Evolutionary conservation across 2,113 vertebrate genomes (phyloP).

Genomic region (Dasyurus viverrinus): DNA sequence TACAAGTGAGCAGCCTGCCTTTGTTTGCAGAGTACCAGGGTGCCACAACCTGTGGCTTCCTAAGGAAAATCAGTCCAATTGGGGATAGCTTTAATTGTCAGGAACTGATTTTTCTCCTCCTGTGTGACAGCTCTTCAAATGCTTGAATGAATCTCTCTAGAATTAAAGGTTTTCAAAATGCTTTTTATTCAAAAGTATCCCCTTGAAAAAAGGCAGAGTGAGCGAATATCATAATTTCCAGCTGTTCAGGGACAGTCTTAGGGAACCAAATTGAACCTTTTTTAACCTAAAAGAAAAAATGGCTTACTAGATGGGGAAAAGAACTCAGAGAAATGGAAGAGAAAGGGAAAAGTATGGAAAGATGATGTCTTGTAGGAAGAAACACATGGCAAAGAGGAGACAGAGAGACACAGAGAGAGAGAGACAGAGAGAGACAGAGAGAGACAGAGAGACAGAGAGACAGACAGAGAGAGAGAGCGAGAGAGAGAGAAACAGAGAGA

Average conservation of each 20-base stretch:
- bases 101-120: not conserved
- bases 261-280: not conserved
- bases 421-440: too few species aligned
- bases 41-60: not conserved
- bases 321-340: not conserved
- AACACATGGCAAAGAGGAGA: not conserved
- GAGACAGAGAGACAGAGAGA: too few species aligned
- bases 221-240: not conserved
- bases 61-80: not conserved
- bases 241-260: not conserved
- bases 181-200: not conserved
- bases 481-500: too few species aligned
- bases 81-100: not conserved
- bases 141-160: not conserved
- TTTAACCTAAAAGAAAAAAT: not conserved
- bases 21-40: not conserved
- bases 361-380: conserved; percentile 16
- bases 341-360: not conserved
- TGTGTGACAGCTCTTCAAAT: not conserved
- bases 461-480: too few species aligned
- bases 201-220: not conserved
- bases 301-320: not conserved
- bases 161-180: not conserved
- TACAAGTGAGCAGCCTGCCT: not conserved
- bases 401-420: too few species aligned